Percentiles rank a stretch among this genome's conserved stretches.
phyloP scores from a whole-genome alignment of 1,140 invertebrate genomes.

The Eumaeus atala region DNA sequence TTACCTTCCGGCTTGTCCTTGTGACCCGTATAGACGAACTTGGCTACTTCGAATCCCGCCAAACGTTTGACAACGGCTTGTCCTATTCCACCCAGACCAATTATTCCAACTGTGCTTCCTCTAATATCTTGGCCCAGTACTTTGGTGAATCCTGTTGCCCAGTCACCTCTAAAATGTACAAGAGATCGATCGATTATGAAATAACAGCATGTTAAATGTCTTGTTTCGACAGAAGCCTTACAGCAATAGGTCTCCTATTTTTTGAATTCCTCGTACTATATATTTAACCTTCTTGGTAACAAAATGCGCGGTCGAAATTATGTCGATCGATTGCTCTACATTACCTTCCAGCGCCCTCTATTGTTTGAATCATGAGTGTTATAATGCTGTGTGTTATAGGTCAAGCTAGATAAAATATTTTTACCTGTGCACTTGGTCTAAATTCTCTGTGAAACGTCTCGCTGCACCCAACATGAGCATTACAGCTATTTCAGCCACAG shows the following conservation, averaged over 20 bases:
- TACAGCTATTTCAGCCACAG: slow-evolving; percentile 90
- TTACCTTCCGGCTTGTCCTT: slow-evolving; percentile 78
- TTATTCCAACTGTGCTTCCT: slow-evolving; percentile 86
- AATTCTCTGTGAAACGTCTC: slow-evolving; percentile 84
- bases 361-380: too few relatives aligned
- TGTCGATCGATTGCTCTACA: too few relatives aligned
- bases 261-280: too few relatives aligned
- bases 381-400: too few relatives aligned
- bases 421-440: slow-evolving; percentile 53
- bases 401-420: background rate
- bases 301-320: too few relatives aligned
- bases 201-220: too few relatives aligned
- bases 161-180: slow-evolving; percentile 75
- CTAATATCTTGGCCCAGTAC: slow-evolving; percentile 79
- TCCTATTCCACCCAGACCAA: slow-evolving; percentile 88
- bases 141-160: slow-evolving; percentile 81
- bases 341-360: too few relatives aligned
- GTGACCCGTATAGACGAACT: slow-evolving; percentile 83
- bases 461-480: slow-evolving; percentile 83
- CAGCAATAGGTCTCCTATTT: too few relatives aligned
- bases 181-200: background rate
- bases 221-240: too few relatives aligned
- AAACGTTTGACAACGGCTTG: slow-evolving; percentile 82
- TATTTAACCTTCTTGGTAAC: too few relatives aligned
- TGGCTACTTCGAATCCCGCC: slow-evolving; percentile 80